Conservation (phyloP, 2,797 vertebrate species). For the Euthynnus affinis region DNA sequence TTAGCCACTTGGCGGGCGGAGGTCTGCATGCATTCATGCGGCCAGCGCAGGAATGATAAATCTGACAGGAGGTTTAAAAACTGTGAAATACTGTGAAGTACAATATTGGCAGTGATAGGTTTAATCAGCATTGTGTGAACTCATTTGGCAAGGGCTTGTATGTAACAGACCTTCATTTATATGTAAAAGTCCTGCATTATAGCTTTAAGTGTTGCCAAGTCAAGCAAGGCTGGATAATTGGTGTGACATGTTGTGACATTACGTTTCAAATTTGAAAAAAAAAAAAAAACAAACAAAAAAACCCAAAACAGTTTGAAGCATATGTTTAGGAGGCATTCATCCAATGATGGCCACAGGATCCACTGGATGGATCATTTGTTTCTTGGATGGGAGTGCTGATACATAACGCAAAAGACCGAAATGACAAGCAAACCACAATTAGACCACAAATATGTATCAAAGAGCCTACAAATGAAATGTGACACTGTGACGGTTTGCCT, state of each 20-base stretch:
- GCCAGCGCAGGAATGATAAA: too few relatives aligned
- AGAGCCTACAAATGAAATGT: slow-evolving; percentile 66
- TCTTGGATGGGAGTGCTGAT: slow-evolving; percentile 36
- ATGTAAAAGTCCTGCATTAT: too few relatives aligned
- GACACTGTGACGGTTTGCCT: slow-evolving; percentile 60
- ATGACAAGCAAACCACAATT: slow-evolving; percentile 69
- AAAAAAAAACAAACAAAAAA: slow-evolving; percentile 39
- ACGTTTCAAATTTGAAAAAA: slow-evolving; percentile 34
- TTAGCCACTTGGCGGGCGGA: too few relatives aligned
- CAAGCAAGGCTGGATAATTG: slow-evolving; percentile 25
- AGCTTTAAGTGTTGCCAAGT: slow-evolving; percentile 21
- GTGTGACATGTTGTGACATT: slow-evolving; percentile 23
- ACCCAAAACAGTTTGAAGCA: too few relatives aligned
- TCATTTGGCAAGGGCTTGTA: too few relatives aligned
- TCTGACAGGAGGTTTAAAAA: too few relatives aligned
- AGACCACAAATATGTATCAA: slow-evolving; percentile 64
- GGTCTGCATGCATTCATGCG: too few relatives aligned
- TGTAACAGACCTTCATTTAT: too few relatives aligned
- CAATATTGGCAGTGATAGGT: too few relatives aligned
- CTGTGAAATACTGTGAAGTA: too few relatives aligned
- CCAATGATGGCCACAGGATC: slow-evolving; percentile 38
- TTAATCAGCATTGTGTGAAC: too few relatives aligned
- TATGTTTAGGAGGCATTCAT: slow-evolving; percentile 34
- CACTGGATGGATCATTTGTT: slow-evolving; percentile 40
- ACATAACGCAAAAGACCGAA: slow-evolving; percentile 42